Percentiles rank a stretch among this genome's conserved stretches.
phyloP scores from a whole-genome alignment of 2,888 invertebrate species.

The Mythimna albipuncta region DNA sequence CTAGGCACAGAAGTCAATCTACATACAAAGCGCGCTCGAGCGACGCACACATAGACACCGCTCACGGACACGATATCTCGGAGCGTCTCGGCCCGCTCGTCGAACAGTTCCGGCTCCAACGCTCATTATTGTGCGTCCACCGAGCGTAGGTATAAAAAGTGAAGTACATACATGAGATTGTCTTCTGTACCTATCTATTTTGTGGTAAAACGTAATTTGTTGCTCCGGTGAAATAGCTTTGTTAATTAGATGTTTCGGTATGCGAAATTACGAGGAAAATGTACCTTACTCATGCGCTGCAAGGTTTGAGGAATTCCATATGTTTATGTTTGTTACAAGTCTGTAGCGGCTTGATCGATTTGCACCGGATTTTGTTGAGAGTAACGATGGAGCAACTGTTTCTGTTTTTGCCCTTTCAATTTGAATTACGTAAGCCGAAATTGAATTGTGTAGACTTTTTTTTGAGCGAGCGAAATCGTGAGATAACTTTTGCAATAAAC shows the following conservation, averaged over 20 bases:
- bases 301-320: slow-evolving; percentile 22
- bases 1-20: no score
- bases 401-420: not conserved
- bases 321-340: slow-evolving; percentile 39
- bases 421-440: slow-evolving; percentile 5
- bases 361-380: slow-evolving; percentile 17
- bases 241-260: slow-evolving; percentile 37
- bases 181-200: no score
- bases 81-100: no score
- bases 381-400: not conserved
- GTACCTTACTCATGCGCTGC: slow-evolving; percentile 1
- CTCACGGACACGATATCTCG: no score
- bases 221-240: slow-evolving; percentile 30
- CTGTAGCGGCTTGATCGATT: slow-evolving; percentile 21
- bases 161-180: no score
- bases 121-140: no score
- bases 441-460: not conserved
- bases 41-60: no score
- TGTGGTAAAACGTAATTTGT: slow-evolving; percentile 37
- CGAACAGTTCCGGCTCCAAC: no score
- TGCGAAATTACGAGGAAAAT: slow-evolving; percentile 14
- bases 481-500: no score
- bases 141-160: no score
- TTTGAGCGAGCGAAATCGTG: no score
- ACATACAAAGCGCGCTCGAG: no score